These are phyloP conservation scores for Pipistrellus pygmaeus DNA, from an alignment of 2,797 vertebrate genomes.

Conservation along the genomic window DNA sequence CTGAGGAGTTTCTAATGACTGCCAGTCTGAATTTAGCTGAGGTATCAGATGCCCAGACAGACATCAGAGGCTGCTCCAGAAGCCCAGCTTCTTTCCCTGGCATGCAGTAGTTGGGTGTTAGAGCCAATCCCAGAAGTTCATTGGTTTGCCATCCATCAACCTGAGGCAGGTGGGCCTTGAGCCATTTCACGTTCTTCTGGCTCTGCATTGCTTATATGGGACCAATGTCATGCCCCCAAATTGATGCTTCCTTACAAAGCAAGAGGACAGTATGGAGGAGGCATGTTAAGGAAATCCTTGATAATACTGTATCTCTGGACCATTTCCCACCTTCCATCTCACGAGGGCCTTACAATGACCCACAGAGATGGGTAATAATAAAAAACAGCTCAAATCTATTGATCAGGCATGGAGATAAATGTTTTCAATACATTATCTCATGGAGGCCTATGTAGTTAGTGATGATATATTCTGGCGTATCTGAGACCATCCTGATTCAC, in stretches of 20 bases:
- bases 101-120: background rate
- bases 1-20: background rate
- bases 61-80: background rate
- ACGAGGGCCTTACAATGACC: background rate
- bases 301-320: background rate
- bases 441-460: background rate
- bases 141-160: constrained; percentile 54
- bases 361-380: background rate
- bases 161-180: background rate
- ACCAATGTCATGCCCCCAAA: background rate
- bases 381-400: background rate
- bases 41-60: background rate
- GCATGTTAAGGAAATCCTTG: background rate
- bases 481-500: background rate
- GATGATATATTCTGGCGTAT: background rate
- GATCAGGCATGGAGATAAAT: background rate
- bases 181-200: background rate
- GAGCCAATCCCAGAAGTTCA: background rate
- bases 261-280: background rate
- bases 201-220: background rate
- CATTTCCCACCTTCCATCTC: background rate
- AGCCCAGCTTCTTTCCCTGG: background rate
- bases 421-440: background rate
- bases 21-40: background rate
- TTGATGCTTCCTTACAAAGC: background rate